These are phyloP conservation scores for Saccostrea echinata DNA, from an alignment of 1,140 invertebrate genomes.

Conservation along the genomic window DNA sequence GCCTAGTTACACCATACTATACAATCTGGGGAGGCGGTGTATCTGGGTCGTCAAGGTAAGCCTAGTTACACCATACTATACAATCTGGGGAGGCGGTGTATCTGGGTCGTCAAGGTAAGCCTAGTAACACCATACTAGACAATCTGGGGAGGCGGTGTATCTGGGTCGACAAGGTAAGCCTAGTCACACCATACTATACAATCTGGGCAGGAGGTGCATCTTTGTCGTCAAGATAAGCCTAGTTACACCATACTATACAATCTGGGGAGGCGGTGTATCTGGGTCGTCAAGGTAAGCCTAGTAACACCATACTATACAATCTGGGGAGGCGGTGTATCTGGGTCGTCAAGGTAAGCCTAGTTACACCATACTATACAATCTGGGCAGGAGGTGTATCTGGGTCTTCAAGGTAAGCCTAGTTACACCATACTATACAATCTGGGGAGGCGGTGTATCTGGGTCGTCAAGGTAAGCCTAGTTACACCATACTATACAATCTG, in stretches of 20 bases:
- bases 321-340: conserved; percentile 20
- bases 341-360: neutral
- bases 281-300: neutral
- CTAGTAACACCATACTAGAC: neutral
- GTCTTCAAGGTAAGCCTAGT: neutral
- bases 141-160: neutral
- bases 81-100: neutral
- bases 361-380: neutral
- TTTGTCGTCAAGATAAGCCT: neutral
- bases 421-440: neutral
- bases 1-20: neutral
- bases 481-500: neutral
- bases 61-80: neutral
- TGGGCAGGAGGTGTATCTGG: conserved; percentile 23
- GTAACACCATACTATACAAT: neutral
- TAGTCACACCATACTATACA: neutral
- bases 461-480: neutral
- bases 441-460: conserved; percentile 13
- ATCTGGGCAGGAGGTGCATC: neutral
- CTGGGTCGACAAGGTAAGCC: conserved; percentile 8
- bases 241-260: neutral
- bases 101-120: conserved; percentile 23
- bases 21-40: neutral
- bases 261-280: conserved; percentile 1
- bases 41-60: conserved; percentile 21